Evolutionary conservation across 2,113 vertebrate genomes (phyloP).

Genomic region (Ochotona princeps): DNA sequence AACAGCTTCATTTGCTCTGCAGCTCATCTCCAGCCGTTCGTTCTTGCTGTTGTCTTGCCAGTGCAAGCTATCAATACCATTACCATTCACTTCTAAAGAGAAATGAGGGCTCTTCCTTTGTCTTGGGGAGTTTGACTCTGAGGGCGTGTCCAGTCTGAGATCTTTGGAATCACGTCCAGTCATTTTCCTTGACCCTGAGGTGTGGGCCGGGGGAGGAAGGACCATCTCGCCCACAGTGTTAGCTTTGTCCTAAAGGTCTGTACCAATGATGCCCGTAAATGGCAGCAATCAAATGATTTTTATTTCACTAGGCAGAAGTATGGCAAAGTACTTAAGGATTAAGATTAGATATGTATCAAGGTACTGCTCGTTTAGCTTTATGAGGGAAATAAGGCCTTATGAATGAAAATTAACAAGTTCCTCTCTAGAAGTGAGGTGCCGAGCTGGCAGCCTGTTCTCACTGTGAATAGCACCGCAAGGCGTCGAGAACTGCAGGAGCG

Average conservation of each 20-base stretch:
- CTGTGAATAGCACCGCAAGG: neutral
- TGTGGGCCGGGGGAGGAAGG: neutral
- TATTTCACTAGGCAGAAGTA: constrained; percentile 9
- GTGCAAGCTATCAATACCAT: constrained; percentile 18
- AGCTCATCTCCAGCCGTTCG: neutral
- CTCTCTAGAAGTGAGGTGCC: neutral
- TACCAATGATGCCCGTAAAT: neutral
- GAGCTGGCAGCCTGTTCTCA: neutral
- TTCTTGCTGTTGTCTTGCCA: neutral
- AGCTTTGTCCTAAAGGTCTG: neutral
- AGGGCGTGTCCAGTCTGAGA: constrained; percentile 28
- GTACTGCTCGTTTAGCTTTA: constrained; percentile 50
- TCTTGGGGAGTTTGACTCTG: constrained; percentile 26
- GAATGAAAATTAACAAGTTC: constrained; percentile 11
- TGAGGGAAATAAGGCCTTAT: neutral
- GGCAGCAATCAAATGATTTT: neutral
- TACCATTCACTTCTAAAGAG: constrained; percentile 40
- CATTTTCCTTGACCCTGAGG: neutral
- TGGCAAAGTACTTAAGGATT: neutral
- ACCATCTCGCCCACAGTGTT: neutral
- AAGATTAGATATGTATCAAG: neutral
- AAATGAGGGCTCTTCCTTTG: constrained; percentile 43
- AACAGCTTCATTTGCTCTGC: constrained; percentile 24
- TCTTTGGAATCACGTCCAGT: neutral
- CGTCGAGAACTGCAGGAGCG: neutral